Base-by-base conservation (phyloP, 2,888 invertebrate species). In the Polietes domitor region DNA sequence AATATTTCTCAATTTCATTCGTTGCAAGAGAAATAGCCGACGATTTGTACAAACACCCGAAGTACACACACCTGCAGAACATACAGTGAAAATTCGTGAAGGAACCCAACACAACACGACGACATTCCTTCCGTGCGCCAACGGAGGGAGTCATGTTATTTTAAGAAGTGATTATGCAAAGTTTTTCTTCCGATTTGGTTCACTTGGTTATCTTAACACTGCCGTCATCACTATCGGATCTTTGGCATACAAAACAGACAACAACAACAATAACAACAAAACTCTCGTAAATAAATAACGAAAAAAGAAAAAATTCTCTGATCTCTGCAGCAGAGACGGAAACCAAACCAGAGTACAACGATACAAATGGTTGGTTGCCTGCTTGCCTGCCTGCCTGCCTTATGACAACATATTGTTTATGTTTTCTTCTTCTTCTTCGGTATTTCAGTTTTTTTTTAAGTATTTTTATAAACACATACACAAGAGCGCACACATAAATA, bases 361-460 rank as follows among this genome's bases (percentile, higher is more conserved):
- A 43, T 10, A 41, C 32, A 47, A 68, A 68, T 53, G 53, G 53
- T 53, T 53, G 53, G 53, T 53, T 53, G 65, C 37, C 37, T 1
- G n/a, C 1, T 37, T 32, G 32, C 32, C 32, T 32, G 32, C 32
- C 21, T 50, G 71, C 32, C 53, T 71, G 71, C 43, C 75, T 82
- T 77, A 80, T 83, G 77, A 80, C 80, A 83, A 83, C 77, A 83
- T 75, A 75, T 71, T 83, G 80, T 74, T 80, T 80, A 83, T 80
- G 74, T 82, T 80, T 76, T 77, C 76, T 70, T 71, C 75, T 73
- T 74, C 70, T 83, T 82, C 21, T 55, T 75, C 47, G 77, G 50
- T 37, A 24, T 68, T 61, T 71, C 15, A 71, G 80, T 43, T 63
- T 73, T 61, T 73, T 61, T 61, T 21, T 74, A 74, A 37, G 41